These are phyloP conservation scores for Bactericera cockerelli DNA, from an alignment of 1,140 invertebrate genomes.

Conservation along the genomic window DNA sequence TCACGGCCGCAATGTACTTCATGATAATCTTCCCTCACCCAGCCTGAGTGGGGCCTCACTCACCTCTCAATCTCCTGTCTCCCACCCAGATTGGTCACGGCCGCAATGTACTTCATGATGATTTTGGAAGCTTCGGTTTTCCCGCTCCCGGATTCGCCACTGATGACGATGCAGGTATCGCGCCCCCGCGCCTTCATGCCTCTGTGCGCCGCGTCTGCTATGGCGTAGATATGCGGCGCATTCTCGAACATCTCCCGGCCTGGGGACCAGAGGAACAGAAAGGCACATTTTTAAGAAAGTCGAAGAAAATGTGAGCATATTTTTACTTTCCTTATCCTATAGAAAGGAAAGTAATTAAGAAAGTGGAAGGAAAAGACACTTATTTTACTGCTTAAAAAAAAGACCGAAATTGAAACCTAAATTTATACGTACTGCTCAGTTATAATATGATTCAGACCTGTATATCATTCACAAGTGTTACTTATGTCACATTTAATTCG, in stretches of 20 bases:
- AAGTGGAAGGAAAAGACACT: too few relatives aligned
- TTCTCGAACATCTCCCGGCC: constrained; percentile 85
- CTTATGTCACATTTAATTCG: too few relatives aligned
- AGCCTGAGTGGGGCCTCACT: too few relatives aligned
- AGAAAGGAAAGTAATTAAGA: not conserved
- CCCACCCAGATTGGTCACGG: constrained; percentile 80
- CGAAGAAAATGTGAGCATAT: constrained; percentile 11
- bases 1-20: too few relatives aligned
- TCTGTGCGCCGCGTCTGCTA: constrained; percentile 84
- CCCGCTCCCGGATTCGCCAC: constrained; percentile 88
- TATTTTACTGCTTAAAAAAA: too few relatives aligned
- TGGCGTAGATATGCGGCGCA: constrained; percentile 85
- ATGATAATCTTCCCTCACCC: too few relatives aligned
- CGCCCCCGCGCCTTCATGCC: constrained; percentile 74
- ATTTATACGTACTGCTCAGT: too few relatives aligned
- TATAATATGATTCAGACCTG: too few relatives aligned
- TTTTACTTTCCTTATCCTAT: too few relatives aligned
- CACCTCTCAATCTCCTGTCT: constrained; percentile 90
- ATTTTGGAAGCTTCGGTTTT: constrained; percentile 98
- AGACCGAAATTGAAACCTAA: too few relatives aligned
- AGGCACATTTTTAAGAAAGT: constrained; percentile 10
- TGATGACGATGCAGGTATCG: constrained; percentile 92
- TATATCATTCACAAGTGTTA: too few relatives aligned
- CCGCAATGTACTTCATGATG: constrained; percentile 97
- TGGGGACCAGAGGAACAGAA: too few relatives aligned